phyloP scores from a whole-genome alignment of 2,797 vertebrate species.

The Octomys mimax region DNA sequence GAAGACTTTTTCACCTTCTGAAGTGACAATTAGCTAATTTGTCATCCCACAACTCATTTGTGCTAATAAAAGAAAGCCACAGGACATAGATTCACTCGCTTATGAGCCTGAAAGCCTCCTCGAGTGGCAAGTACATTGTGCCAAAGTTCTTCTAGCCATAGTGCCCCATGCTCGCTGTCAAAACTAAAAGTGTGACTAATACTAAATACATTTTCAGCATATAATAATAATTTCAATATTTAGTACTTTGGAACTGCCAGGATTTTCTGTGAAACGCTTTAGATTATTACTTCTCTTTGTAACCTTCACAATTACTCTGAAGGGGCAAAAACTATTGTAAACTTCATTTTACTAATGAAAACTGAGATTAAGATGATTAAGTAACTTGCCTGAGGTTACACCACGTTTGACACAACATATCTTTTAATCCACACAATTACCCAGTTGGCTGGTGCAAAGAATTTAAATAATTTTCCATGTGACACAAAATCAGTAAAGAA shows the following conservation, averaged over 20 bases:
- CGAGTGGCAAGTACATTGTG: background rate
- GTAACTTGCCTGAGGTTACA: conserved; percentile 48
- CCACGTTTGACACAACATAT: conserved; percentile 19
- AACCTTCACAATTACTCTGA: conserved; percentile 11
- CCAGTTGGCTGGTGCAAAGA: conserved; percentile 15
- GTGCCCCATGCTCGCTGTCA: background rate
- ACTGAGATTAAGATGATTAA: conserved; percentile 57
- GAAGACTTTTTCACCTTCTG: conserved; percentile 19
- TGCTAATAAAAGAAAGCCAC: background rate
- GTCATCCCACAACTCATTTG: conserved; percentile 32
- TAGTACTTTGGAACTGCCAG: background rate
- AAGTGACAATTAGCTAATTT: conserved; percentile 17
- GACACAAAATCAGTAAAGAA: conserved; percentile 33
- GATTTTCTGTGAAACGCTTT: background rate
- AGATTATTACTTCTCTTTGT: background rate
- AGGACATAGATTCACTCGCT: background rate
- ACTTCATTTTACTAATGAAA: conserved; percentile 55
- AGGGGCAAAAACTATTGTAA: conserved; percentile 7
- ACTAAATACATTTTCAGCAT: background rate
- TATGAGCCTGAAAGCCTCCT: background rate
- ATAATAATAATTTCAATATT: background rate
- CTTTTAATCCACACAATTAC: conserved; percentile 70
- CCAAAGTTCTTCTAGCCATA: background rate
- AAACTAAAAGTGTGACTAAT: background rate
- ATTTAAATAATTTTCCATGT: conserved; percentile 57